phyloP scores from a whole-genome alignment of 2,888 invertebrate species.

The Petrolisthes cinctipes region DNA sequence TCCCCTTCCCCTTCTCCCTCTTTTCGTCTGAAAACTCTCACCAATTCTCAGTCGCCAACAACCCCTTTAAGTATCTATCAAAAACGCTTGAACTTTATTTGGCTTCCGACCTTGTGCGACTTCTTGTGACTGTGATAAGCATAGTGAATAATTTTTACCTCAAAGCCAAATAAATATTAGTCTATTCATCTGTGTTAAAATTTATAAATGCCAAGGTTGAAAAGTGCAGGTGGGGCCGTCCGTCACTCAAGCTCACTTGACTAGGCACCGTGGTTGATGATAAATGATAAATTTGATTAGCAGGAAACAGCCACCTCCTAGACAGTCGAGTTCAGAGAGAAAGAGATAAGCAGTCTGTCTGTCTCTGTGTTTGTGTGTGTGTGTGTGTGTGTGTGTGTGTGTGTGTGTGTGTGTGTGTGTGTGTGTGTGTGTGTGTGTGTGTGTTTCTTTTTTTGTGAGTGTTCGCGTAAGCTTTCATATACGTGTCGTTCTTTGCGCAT shows the following conservation, averaged over 20 bases:
- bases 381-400: no score
- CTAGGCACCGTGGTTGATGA: no score
- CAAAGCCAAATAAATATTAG: background rate
- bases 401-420: background rate
- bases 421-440: no score
- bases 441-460: no score
- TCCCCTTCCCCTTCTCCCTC: background rate
- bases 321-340: background rate
- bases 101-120: background rate
- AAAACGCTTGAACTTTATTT: background rate
- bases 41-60: background rate
- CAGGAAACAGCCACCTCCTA: background rate
- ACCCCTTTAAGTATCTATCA: no score
- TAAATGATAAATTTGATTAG: no score
- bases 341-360: background rate
- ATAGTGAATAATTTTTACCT: background rate
- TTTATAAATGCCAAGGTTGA: background rate
- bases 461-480: no score
- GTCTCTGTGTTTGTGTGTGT: conserved; percentile 9
- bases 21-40: background rate
- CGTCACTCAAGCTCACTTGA: no score
- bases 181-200: background rate
- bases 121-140: background rate
- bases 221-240: background rate
- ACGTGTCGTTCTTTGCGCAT: no score